Conservation (phyloP, 2,113 vertebrate genomes). For the Erythrolamprus reginae region DNA sequence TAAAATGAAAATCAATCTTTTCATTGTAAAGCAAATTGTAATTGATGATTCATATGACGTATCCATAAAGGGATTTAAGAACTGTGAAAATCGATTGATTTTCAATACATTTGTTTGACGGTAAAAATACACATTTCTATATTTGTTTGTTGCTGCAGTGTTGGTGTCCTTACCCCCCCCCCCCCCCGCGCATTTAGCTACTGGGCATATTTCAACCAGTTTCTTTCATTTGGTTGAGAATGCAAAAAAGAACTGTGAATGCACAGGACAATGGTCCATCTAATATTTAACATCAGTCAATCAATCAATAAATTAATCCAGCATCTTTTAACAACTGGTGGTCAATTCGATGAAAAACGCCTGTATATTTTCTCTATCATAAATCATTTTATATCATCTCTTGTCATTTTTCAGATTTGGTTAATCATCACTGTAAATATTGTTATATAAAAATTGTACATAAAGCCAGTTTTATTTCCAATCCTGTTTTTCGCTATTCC, state of each 20-base stretch:
- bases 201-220: not conserved
- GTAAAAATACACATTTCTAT: not conserved
- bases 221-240: not conserved
- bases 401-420: not conserved
- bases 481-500: not conserved
- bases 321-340: not conserved
- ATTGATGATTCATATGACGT: slow-evolving; percentile 29
- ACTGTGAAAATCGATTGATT: slow-evolving; percentile 49
- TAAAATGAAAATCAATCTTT: not conserved
- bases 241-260: not conserved
- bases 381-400: not conserved
- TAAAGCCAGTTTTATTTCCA: not conserved
- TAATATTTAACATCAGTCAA: not conserved
- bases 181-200: too few species aligned
- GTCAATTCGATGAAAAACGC: not conserved
- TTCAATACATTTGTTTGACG: slow-evolving; percentile 28
- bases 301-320: not conserved
- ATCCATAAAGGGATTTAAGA: slow-evolving; percentile 40
- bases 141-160: not conserved
- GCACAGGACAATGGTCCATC: not conserved
- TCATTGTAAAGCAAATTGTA: not conserved
- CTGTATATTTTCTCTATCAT: not conserved
- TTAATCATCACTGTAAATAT: not conserved
- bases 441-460: not conserved
- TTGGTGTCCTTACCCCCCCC: too few species aligned